A percentile compares a stretch with the other conserved stretches of the same genome.
Conservation (phyloP, 2,888 invertebrate genomes). For the Ethmia dodecea region DNA sequence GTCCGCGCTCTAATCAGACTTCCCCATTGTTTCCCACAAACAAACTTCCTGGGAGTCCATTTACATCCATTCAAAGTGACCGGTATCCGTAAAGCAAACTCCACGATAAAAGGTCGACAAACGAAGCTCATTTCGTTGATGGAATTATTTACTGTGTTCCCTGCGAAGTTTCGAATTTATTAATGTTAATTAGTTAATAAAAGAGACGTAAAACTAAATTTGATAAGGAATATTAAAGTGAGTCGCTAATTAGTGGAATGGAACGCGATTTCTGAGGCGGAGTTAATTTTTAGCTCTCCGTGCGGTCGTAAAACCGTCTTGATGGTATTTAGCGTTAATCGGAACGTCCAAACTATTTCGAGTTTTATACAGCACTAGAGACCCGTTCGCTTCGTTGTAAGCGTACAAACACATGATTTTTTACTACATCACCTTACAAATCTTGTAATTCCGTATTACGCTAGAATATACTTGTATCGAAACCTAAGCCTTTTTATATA, state of each 20-base stretch:
- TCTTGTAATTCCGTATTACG: no score
- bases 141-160: constrained; percentile 26
- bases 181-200: constrained; percentile 28
- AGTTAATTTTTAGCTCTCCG: constrained; percentile 31
- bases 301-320: constrained; percentile 33
- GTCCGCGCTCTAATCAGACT: constrained; percentile 37
- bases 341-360: no score
- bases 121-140: constrained; percentile 20
- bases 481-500: no score
- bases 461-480: no score
- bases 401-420: no score
- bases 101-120: constrained; percentile 22
- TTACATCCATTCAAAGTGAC: constrained; percentile 39
- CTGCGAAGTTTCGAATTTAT: constrained; percentile 16
- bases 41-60: constrained; percentile 45
- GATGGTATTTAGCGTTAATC: constrained; percentile 29
- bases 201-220: constrained; percentile 28
- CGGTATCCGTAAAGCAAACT: constrained; percentile 28
- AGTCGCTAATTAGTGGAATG: constrained; percentile 35
- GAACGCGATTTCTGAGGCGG: constrained; percentile 26
- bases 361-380: no score
- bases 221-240: constrained; percentile 26
- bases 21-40: constrained; percentile 50
- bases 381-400: no score
- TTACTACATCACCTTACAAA: no score